These are phyloP conservation scores for Carcharodon carcharias DNA, from an alignment of 2,797 vertebrate genomes.

Conservation along the genomic window DNA sequence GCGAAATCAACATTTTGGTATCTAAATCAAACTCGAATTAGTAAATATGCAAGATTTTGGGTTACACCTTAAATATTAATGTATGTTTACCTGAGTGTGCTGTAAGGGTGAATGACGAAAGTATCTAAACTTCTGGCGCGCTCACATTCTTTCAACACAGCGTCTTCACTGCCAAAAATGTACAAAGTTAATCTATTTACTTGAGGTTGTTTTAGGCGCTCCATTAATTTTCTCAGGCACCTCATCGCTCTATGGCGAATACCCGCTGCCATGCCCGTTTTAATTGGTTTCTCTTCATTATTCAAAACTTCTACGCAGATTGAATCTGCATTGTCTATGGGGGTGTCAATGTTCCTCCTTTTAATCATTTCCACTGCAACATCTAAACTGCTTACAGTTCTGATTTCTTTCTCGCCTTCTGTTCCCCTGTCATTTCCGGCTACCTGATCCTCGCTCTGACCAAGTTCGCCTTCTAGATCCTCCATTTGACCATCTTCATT, in stretches of 20 bases:
- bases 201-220: conserved; percentile 19
- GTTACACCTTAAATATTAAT: background rate
- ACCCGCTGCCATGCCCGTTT: background rate
- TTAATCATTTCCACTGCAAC: background rate
- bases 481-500: no score
- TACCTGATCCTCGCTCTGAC: background rate
- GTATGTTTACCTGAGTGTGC: background rate
- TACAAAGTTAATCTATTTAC: conserved; percentile 23
- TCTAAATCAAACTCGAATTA: background rate
- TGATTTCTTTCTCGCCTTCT: background rate
- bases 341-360: background rate
- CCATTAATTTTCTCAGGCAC: background rate
- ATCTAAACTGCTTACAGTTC: background rate
- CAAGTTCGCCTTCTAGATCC: background rate
- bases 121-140: background rate
- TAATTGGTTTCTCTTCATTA: background rate
- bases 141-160: conserved; percentile 35
- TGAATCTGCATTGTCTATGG: background rate
- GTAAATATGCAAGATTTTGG: background rate
- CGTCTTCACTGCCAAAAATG: conserved; percentile 37
- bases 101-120: conserved; percentile 8
- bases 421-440: background rate
- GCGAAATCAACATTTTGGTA: background rate
- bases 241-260: background rate
- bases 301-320: background rate